Conservation (phyloP, 2,797 vertebrate genomes). For the Enteromius thamalakanensis region DNA sequence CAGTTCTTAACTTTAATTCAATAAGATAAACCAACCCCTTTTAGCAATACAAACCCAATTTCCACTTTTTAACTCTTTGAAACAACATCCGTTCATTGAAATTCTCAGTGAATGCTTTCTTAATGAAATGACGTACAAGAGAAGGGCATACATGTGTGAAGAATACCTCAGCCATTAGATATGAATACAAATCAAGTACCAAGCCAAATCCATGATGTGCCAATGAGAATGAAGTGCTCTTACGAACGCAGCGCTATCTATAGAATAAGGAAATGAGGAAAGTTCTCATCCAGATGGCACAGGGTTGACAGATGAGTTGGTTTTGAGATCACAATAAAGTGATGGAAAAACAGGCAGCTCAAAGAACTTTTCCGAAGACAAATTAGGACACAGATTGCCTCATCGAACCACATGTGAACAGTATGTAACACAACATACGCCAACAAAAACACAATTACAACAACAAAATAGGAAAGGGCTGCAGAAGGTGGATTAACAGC, state of each 20-base stretch:
- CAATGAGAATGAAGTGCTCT: conserved; percentile 53
- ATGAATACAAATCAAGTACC: conserved; percentile 43
- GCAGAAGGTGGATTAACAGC: background rate
- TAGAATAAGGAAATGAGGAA: conserved; percentile 8
- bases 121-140: conserved; percentile 10
- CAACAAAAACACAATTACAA: conserved; percentile 31
- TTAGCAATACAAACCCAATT: conserved; percentile 19
- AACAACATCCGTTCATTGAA: background rate
- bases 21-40: background rate
- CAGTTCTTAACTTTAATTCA: background rate
- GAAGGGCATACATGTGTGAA: conserved; percentile 23
- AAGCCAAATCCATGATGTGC: conserved; percentile 62
- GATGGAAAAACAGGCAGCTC: conserved; percentile 4
- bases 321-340: conserved; percentile 6
- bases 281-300: conserved; percentile 2
- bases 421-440: background rate
- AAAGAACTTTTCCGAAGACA: conserved; percentile 37
- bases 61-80: conserved; percentile 20
- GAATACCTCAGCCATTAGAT: conserved; percentile 31
- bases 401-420: conserved; percentile 21
- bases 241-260: conserved; percentile 3
- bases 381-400: conserved; percentile 30
- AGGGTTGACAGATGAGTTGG: conserved; percentile 12
- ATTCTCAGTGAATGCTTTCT: conserved; percentile 28
- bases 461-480: conserved; percentile 10